Percentiles rank a stretch among this genome's conserved stretches.
Evolutionary conservation across 2,797 vertebrate genomes (phyloP).

Genomic region (Aeoliscus strigatus): DNA sequence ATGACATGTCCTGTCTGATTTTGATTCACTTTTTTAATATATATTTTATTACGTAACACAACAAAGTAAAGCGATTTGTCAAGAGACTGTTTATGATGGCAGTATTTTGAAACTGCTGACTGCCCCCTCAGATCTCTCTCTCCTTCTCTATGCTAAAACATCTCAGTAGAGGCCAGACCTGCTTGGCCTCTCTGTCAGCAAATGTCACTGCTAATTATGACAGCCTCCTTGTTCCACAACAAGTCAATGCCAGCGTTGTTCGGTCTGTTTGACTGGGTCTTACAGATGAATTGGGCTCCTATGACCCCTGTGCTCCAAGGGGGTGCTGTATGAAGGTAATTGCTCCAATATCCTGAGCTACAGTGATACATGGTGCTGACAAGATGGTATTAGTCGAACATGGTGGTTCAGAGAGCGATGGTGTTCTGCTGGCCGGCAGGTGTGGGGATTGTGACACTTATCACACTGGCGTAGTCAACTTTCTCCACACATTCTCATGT

Average conservation of each 20-base stretch:
- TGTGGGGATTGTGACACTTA: too few relatives aligned
- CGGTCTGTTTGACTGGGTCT: slow-evolving; percentile 52
- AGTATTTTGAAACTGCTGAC: slow-evolving; percentile 61
- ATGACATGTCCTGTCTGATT: slow-evolving; percentile 32
- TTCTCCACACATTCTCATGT: too few relatives aligned
- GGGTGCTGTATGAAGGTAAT: slow-evolving; percentile 59
- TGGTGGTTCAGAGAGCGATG: slow-evolving; percentile 43
- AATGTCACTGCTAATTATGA: slow-evolving; percentile 71
- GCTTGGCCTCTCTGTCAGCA: slow-evolving; percentile 69
- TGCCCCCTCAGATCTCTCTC: slow-evolving; percentile 57
- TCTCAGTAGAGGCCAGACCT: slow-evolving; percentile 51
- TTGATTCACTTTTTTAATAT: slow-evolving; percentile 36
- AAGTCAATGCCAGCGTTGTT: slow-evolving; percentile 45
- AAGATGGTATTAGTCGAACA: slow-evolving; percentile 66
- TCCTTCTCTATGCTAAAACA: slow-evolving; percentile 48
- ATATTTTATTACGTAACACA: too few relatives aligned
- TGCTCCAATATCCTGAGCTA: slow-evolving; percentile 69
- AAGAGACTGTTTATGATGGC: slow-evolving; percentile 64
- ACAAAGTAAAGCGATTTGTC: too few relatives aligned
- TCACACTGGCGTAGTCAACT: too few relatives aligned
- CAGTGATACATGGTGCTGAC: slow-evolving; percentile 62
- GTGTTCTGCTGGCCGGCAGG: slow-evolving; percentile 37
- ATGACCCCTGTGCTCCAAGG: slow-evolving; percentile 44
- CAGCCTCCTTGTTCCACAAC: slow-evolving; percentile 49
- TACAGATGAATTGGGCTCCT: slow-evolving; percentile 54